Evolutionary conservation across 1,140 invertebrate genomes (phyloP), one percentile per base, ranked within the genome.

Genomic region (Drusus annulatus): DNA sequence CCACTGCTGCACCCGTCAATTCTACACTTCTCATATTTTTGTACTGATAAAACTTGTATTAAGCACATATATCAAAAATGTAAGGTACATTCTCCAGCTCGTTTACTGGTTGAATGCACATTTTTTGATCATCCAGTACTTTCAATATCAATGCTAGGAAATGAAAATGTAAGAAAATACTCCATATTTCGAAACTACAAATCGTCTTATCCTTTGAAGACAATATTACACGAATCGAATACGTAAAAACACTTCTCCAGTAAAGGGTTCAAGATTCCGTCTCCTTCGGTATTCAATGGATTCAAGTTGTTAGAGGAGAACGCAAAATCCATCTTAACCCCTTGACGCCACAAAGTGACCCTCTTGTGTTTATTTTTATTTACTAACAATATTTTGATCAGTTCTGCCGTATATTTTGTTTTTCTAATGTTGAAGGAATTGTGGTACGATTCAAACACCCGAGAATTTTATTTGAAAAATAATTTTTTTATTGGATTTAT

Each of bases 171-270:
- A 60, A 60, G 56, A 23, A 60, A 60, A 60, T 60, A 60, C 17
- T 60, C 56, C 17, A 60, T 60, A 60, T 60, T 60, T 60, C 19
- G 56, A 23, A 60, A 60, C 56, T 60, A 19, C 56, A 60, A 60
- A 60, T 60, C 56, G 56, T 60, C 56, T 60, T 60, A 60, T 60
- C 56, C 56, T 60, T 60, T 60, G 56, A 60, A 60, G 56, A 60
- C 56, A 60, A 60, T 19, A 21, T 60, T 60, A 60, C 56, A 60
- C 56, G 56, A 60, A 21, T 60, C 56, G 56, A 60, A 60, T 60
- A 60, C 56, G 54, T 60, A 60, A 60, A 60, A 60, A 60, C 23
- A 60, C 56, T 60, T 23, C 56, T 10, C 8, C 3, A 7, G 16
- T 17, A 23, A 45, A 60, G 19, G 56, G 56, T 60, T 60, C 17